A percentile compares a stretch with the other conserved stretches of the same genome.
Conservation (phyloP, 1,140 invertebrate species). For the Neotoxoptera formosana region DNA sequence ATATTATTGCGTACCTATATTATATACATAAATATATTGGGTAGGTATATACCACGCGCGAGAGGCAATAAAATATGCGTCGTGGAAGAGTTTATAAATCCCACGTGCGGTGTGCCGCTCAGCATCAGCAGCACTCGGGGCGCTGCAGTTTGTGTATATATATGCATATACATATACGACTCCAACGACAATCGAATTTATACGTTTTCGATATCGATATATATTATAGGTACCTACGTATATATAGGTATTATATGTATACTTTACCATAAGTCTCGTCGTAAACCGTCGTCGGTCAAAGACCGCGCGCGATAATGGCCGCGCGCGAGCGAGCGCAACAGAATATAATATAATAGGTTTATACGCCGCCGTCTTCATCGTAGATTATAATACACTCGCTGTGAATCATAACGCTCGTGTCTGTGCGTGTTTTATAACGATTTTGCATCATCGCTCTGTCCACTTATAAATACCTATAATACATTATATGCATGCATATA, state of each 20-base stretch:
- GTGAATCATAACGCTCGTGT: background rate
- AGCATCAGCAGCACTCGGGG: slow-evolving; percentile 14
- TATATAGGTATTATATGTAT: background rate
- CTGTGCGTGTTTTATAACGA: slow-evolving; percentile 3
- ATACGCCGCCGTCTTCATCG: background rate
- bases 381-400: background rate
- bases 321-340: background rate
- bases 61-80: slow-evolving; percentile 22
- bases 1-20: slow-evolving; percentile 4
- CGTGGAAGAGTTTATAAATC: slow-evolving; percentile 20
- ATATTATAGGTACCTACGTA: background rate
- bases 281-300: slow-evolving; percentile 30
- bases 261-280: slow-evolving; percentile 12
- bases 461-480: background rate
- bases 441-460: background rate
- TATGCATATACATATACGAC: background rate
- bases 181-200: slow-evolving; percentile 46
- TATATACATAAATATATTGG: background rate
- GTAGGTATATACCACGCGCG: background rate
- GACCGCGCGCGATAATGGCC: slow-evolving; percentile 16
- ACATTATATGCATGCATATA: no score
- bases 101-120: background rate
- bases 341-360: background rate
- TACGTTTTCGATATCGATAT: slow-evolving; percentile 19
- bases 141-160: background rate